These are phyloP conservation scores for Troides oblongomaculatus DNA, from an alignment of 2,888 invertebrate genomes.

Conservation along the genomic window DNA sequence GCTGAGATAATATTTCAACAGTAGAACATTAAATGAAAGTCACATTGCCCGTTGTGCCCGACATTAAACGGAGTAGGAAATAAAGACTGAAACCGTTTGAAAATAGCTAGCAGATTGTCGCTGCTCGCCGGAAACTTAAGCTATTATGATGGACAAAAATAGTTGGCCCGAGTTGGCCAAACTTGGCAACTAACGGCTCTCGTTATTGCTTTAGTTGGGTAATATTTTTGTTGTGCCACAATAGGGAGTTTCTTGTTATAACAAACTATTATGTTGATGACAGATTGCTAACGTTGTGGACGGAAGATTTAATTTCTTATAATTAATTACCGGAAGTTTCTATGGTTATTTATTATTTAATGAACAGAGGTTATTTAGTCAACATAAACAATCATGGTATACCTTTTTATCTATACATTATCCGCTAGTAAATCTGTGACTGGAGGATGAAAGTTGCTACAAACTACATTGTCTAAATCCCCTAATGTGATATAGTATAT, in stretches of 20 bases:
- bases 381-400: too few species aligned
- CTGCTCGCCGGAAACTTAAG: constrained; percentile 57
- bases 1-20: constrained; percentile 23
- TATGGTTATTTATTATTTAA: too few species aligned
- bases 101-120: constrained; percentile 60
- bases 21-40: constrained; percentile 29
- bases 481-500: too few species aligned
- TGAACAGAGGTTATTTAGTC: too few species aligned
- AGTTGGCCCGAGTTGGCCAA: constrained; percentile 61
- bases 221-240: constrained; percentile 71
- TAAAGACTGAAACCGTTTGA: constrained; percentile 50
- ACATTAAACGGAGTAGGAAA: constrained; percentile 41
- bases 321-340: constrained; percentile 8
- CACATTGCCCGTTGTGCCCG: constrained; percentile 29
- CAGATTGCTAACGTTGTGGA: constrained; percentile 46
- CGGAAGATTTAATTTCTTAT: constrained; percentile 23
- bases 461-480: too few species aligned
- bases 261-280: constrained; percentile 60
- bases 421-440: too few species aligned
- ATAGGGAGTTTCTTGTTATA: constrained; percentile 58
- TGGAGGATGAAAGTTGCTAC: too few species aligned
- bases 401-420: too few species aligned
- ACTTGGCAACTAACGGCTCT: constrained; percentile 65
- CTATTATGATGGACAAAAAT: constrained; percentile 77
- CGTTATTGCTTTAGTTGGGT: constrained; percentile 76